These are phyloP conservation scores for Atherinomorus stipes DNA, from an alignment of 2,113 vertebrate genomes.

Conservation along the genomic window DNA sequence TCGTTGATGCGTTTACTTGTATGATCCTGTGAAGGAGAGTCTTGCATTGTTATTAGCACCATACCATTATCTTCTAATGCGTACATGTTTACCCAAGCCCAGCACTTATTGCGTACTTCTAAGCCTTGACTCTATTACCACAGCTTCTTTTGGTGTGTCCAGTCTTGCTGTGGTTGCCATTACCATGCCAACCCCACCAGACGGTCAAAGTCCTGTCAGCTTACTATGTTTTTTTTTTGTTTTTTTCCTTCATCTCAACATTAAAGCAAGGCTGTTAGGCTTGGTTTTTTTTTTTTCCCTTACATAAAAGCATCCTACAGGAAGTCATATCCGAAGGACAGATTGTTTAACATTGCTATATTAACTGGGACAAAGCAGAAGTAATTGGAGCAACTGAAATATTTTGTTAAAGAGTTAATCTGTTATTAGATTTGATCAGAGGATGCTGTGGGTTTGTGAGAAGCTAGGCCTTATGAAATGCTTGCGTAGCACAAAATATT, in stretches of 20 bases:
- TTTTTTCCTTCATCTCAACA: not conserved
- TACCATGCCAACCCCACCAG: conserved; percentile 55
- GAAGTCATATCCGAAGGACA: not conserved
- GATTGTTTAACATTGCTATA: not conserved
- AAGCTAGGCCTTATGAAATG: conserved; percentile 1
- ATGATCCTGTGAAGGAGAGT: not conserved
- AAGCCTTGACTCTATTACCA: conserved; percentile 45
- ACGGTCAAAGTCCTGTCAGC: conserved; percentile 59
- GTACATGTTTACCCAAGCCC: conserved; percentile 39
- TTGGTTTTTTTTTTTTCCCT: conserved; percentile 41
- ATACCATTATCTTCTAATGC: conserved; percentile 31
- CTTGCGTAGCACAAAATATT: conserved; percentile 6
- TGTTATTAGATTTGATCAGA: conserved; percentile 11
- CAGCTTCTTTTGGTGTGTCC: conserved; percentile 38
- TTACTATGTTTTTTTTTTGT: conserved; percentile 14
- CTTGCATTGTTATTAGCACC: not conserved
- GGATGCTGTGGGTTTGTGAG: conserved; percentile 5
- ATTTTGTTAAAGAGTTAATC: conserved; percentile 5
- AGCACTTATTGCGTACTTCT: conserved; percentile 36
- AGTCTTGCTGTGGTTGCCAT: conserved; percentile 55
- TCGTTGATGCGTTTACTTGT: conserved; percentile 11
- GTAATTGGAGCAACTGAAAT: not conserved
- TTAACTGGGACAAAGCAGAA: not conserved
- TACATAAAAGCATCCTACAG: conserved; percentile 10
- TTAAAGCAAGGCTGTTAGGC: conserved; percentile 21